Evolutionary conservation across 23 tunicate species (phyloP).

Genomic region (Pegea sp.): DNA sequence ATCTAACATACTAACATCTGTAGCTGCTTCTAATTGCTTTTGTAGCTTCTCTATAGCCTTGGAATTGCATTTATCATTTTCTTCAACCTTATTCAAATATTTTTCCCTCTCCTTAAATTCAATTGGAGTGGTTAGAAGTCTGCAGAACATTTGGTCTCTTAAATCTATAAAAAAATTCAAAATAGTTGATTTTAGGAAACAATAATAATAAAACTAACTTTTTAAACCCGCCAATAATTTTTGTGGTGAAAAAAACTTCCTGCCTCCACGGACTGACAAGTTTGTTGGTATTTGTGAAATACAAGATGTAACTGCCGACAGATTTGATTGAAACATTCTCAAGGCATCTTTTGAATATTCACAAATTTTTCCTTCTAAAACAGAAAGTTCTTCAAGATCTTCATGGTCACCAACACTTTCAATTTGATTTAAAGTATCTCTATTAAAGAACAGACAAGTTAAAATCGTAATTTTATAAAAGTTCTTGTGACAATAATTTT

Average conservation of each 20-base stretch:
- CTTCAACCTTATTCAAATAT: conserved; percentile 46
- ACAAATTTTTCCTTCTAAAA: conserved; percentile 12
- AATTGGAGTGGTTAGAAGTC: conserved; percentile 63
- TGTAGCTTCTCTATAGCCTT: conserved; percentile 43
- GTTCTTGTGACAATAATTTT: no score
- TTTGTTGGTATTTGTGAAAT: conserved; percentile 16
- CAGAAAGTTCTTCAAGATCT: no score
- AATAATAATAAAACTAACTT: conserved; percentile 4
- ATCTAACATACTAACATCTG: conserved; percentile 57
- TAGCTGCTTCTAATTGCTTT: conserved; percentile 68
- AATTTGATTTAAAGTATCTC: no score
- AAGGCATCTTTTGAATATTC: conserved; percentile 53
- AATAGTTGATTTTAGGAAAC: background rate
- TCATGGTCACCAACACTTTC: no score
- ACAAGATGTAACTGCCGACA: conserved; percentile 24
- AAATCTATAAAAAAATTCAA: conserved; percentile 32
- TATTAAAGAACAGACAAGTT: no score
- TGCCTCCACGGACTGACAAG: conserved; percentile 3
- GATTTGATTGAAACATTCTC: conserved; percentile 32
- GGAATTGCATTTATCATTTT: conserved; percentile 48
- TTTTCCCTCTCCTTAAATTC: conserved; percentile 49
- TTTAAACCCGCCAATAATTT: conserved; percentile 28
- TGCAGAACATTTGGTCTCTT: conserved; percentile 45
- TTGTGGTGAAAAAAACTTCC: conserved; percentile 3
- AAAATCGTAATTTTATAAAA: no score